These are phyloP conservation scores for Apaloderma vittatum DNA, from an alignment of 2,113 vertebrate species.

Conservation along the genomic window DNA sequence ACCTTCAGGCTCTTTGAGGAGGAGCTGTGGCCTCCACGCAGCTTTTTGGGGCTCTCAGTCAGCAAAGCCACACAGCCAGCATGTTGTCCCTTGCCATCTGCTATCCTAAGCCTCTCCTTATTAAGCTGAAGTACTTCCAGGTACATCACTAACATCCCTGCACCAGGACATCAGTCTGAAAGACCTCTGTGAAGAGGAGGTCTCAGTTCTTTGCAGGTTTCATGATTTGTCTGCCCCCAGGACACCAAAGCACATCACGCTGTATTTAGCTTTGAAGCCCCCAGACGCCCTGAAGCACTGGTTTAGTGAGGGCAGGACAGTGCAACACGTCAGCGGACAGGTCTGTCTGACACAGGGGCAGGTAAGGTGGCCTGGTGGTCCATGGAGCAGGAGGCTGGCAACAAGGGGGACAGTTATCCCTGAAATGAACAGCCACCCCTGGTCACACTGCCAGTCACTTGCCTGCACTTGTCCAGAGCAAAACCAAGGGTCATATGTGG, in stretches of 20 bases:
- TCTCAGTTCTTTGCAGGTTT: background rate
- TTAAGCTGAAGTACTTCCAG: background rate
- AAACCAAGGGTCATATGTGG: background rate
- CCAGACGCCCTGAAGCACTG: background rate
- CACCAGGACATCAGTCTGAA: background rate
- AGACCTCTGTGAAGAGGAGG: background rate
- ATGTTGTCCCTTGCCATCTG: background rate
- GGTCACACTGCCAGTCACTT: background rate
- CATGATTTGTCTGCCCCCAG: rapidly evolving
- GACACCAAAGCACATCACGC: background rate
- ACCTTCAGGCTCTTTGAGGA: background rate
- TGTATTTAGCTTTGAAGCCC: background rate
- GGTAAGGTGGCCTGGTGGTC: background rate
- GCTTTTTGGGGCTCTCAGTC: background rate
- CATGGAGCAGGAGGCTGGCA: background rate
- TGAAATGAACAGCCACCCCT: background rate
- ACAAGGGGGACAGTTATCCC: background rate
- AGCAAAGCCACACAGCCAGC: background rate
- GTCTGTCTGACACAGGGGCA: background rate
- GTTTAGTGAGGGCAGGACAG: background rate
- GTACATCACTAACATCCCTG: background rate
- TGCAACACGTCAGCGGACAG: background rate
- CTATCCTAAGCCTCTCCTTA: background rate
- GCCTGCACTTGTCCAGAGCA: background rate
- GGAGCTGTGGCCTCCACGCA: background rate